phyloP scores from a whole-genome alignment of 92 coral and sea anemone species.

The Heteractis magnifica region DNA sequence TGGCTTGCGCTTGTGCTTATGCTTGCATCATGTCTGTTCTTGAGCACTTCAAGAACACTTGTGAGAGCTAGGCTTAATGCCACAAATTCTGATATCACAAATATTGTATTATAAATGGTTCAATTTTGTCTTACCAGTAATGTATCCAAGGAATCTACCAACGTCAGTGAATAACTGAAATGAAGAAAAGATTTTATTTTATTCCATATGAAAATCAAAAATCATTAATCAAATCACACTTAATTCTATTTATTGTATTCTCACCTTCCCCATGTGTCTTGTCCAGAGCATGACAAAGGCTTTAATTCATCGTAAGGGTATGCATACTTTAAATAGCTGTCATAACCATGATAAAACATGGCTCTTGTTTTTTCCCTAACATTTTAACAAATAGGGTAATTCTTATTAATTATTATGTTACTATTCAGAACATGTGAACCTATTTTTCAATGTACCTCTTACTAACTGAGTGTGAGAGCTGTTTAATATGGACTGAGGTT shows the following conservation, averaged over 20 bases:
- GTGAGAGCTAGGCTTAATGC: too few species aligned
- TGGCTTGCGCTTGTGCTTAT: too few species aligned
- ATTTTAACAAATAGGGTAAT: neutral
- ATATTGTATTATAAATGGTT: neutral
- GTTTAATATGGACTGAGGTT: too few species aligned
- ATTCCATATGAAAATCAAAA: too few species aligned
- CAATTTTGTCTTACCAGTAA: constrained; percentile 60
- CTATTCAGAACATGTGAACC: too few species aligned
- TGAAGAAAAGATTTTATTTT: neutral
- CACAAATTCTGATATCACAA: too few species aligned
- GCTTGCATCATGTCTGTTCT: too few species aligned
- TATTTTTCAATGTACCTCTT: too few species aligned
- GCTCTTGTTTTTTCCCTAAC: constrained; percentile 71
- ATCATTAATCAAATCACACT: too few species aligned
- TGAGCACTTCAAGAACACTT: too few species aligned
- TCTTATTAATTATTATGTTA: too few species aligned
- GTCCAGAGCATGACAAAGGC: constrained; percentile 92
- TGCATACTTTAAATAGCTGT: constrained; percentile 83
- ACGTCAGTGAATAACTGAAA: constrained; percentile 85
- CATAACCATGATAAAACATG: constrained; percentile 99
- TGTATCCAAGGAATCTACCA: constrained; percentile 97
- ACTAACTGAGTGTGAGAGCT: too few species aligned
- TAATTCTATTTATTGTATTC: neutral
- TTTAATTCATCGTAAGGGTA: constrained; percentile 93
- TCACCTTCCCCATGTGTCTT: constrained; percentile 99